phyloP scores from a whole-genome alignment of 2,113 vertebrate species.

The Nycticebus coucang region DNA sequence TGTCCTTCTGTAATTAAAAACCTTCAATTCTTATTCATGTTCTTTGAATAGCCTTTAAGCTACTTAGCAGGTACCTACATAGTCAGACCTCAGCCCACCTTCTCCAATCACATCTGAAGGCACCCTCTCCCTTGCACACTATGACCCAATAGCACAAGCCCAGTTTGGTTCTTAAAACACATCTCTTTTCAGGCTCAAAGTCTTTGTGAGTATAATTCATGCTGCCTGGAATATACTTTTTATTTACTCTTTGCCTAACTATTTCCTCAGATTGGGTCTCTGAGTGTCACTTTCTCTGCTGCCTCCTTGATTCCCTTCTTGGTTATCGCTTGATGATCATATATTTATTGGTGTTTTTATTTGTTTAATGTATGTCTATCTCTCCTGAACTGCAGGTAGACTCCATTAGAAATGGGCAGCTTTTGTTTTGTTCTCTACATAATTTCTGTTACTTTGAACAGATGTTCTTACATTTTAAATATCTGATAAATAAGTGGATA shows the following conservation, averaged over 20 bases:
- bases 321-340: neutral
- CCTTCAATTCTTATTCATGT: neutral
- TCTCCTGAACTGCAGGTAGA: neutral
- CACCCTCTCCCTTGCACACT: neutral
- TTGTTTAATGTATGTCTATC: neutral
- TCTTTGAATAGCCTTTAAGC: neutral
- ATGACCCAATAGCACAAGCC: neutral
- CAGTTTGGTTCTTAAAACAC: neutral
- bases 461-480: neutral
- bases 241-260: neutral
- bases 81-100: neutral
- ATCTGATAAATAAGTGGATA: neutral
- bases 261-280: neutral
- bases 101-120: neutral
- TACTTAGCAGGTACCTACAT: neutral
- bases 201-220: neutral
- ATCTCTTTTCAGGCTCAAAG: neutral
- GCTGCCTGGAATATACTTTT: neutral
- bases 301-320: neutral
- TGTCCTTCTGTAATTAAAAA: neutral
- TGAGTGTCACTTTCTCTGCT: neutral
- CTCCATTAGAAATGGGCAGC: neutral
- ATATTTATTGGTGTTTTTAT: neutral
- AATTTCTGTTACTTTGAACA: neutral
- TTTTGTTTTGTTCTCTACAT: neutral